phyloP scores from a whole-genome alignment of 2,888 invertebrate species.

The Zootermopsis nevadensis region DNA sequence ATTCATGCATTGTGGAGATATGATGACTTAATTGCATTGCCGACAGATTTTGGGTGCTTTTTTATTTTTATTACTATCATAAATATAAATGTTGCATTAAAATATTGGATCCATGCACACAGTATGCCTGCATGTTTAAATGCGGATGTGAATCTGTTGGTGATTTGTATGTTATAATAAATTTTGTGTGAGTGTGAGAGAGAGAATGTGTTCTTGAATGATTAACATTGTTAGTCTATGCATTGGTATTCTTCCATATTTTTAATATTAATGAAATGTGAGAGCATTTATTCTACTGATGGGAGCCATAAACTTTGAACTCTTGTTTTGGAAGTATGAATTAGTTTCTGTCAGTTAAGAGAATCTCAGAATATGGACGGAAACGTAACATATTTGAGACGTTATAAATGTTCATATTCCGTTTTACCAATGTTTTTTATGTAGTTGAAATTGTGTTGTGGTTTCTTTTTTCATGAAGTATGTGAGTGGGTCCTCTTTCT shows the following conservation, averaged over 20 bases:
- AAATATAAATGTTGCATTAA: too few species aligned
- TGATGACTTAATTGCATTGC: too few species aligned
- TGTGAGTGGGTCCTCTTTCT: background rate
- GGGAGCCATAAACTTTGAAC: background rate
- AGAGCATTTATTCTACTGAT: background rate
- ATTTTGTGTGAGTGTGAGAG: background rate
- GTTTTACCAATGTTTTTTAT: too few species aligned
- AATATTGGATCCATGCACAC: background rate
- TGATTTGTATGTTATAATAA: background rate
- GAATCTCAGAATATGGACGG: background rate
- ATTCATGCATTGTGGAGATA: background rate
- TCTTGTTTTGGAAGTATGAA: background rate
- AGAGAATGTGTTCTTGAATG: background rate
- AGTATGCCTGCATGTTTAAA: background rate
- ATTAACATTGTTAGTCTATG: background rate
- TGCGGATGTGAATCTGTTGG: background rate
- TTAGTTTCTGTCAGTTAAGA: background rate
- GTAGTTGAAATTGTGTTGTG: too few species aligned
- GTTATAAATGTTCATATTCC: too few species aligned
- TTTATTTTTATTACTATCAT: too few species aligned
- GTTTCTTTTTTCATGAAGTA: background rate
- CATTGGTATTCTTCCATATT: background rate
- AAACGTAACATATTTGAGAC: too few species aligned
- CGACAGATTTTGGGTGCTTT: too few species aligned
- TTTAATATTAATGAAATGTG: background rate